These are phyloP conservation scores for Caradrina kadenii DNA, from an alignment of 2,888 invertebrate species.

Conservation along the genomic window DNA sequence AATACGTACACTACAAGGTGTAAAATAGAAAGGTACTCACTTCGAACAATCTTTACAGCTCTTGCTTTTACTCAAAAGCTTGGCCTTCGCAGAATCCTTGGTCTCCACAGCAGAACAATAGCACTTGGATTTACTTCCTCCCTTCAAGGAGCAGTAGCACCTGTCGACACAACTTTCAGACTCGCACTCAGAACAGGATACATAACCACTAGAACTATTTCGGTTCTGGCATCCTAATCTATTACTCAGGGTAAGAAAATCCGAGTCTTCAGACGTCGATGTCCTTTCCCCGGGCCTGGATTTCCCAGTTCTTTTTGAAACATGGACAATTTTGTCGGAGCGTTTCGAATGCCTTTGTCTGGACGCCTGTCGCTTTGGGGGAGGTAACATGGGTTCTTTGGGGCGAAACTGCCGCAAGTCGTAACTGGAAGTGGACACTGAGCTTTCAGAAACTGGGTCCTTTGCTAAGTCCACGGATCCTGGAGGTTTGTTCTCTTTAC, in stretches of 20 bases:
- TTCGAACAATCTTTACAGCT: constrained; percentile 87
- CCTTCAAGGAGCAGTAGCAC: constrained; percentile 95
- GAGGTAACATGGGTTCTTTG: constrained; percentile 86
- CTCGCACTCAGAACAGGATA: constrained; percentile 97
- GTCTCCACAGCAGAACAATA: constrained; percentile 91
- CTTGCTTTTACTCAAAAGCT: constrained; percentile 79
- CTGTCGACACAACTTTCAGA: constrained; percentile 96
- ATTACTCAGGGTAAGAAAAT: constrained; percentile 90
- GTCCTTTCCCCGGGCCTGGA: constrained; percentile 91
- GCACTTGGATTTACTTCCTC: constrained; percentile 90
- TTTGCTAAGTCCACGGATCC: constrained; percentile 74
- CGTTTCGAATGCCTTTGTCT: constrained; percentile 84
- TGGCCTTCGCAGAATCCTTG: constrained; percentile 80
- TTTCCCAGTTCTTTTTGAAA: constrained; percentile 84
- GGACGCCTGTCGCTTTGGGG: constrained; percentile 83
- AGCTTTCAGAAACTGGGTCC: constrained; percentile 89
- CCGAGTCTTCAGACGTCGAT: constrained; percentile 92
- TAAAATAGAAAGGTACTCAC: constrained; percentile 73
- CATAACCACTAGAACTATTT: constrained; percentile 93
- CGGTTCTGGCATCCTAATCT: constrained; percentile 91
- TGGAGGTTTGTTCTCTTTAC: constrained; percentile 76
- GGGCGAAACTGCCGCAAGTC: constrained; percentile 91
- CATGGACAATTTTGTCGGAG: constrained; percentile 82
- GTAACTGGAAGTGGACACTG: constrained; percentile 91
- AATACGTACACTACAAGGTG: too few relatives aligned